phyloP scores from a whole-genome alignment of 2,888 invertebrate species.

The Bellardia bayeri region DNA sequence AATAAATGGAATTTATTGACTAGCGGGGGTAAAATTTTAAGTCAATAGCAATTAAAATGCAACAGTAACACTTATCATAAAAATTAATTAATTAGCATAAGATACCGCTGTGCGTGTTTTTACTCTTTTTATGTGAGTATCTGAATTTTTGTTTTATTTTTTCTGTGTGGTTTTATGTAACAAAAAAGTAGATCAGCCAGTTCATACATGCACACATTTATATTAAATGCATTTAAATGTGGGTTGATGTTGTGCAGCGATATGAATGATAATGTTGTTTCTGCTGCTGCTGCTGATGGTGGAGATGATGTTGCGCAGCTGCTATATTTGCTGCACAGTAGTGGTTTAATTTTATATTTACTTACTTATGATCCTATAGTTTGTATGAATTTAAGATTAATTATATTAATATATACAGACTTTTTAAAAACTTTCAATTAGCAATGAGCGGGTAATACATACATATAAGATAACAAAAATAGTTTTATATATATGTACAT shows the following conservation, averaged over 20 bases:
- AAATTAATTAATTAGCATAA: slow-evolving; percentile 63
- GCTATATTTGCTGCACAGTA: slow-evolving; percentile 29
- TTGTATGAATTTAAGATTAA: too few species aligned
- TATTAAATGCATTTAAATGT: slow-evolving; percentile 4
- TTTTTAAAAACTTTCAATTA: too few species aligned
- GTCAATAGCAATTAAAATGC: slow-evolving; percentile 57
- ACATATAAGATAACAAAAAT: too few species aligned
- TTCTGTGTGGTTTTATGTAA: background rate
- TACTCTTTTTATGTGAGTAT: background rate
- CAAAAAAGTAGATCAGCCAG: slow-evolving; percentile 38
- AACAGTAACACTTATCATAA: slow-evolving; percentile 57
- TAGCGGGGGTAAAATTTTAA: slow-evolving; percentile 28
- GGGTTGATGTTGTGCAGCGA: slow-evolving; percentile 32
- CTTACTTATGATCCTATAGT: too few species aligned
- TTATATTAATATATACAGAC: too few species aligned
- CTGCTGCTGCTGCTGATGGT: slow-evolving; percentile 2
- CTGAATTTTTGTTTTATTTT: background rate
- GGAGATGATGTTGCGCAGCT: slow-evolving; percentile 3
- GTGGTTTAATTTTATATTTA: background rate
- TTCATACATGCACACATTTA: background rate
- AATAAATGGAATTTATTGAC: slow-evolving; percentile 31
- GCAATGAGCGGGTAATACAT: too few species aligned
- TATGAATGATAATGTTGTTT: background rate
- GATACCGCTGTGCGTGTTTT: slow-evolving; percentile 42
- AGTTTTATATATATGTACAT: too few species aligned